Percentiles rank a stretch among this genome's conserved stretches.
These are phyloP conservation scores for Typhlichthys eigenmanni DNA, from an alignment of 2,797 vertebrate genomes.

Conservation along the genomic window DNA sequence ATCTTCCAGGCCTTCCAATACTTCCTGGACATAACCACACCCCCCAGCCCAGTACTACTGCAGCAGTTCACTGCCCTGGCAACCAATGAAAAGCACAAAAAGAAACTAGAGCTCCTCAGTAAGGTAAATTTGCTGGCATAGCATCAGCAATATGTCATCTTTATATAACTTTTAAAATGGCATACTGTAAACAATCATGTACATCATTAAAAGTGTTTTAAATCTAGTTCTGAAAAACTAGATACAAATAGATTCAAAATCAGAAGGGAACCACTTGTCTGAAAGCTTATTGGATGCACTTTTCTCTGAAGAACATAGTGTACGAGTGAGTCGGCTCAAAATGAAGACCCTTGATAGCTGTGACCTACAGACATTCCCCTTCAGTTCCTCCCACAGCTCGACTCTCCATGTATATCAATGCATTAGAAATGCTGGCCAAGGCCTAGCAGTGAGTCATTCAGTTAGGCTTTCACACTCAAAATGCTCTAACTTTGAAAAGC, in stretches of 20 bases:
- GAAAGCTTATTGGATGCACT: slow-evolving; percentile 36
- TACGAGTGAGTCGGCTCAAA: slow-evolving; percentile 49
- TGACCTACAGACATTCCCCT: slow-evolving; percentile 54
- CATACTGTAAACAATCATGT: too few relatives aligned
- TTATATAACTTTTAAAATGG: not conserved
- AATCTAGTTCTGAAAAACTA: too few relatives aligned
- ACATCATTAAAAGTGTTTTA: too few relatives aligned
- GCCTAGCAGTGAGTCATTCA: slow-evolving; percentile 72
- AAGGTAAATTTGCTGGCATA: slow-evolving; percentile 79
- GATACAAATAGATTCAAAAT: too few relatives aligned
- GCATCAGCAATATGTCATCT: not conserved
- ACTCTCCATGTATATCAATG: slow-evolving; percentile 63
- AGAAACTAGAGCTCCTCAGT: slow-evolving; percentile 89
- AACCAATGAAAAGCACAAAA: slow-evolving; percentile 90
- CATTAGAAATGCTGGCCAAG: slow-evolving; percentile 69
- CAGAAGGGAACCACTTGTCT: not conserved
- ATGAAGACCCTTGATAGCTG: slow-evolving; percentile 49
- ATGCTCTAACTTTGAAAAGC: slow-evolving; percentile 45
- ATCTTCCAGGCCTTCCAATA: slow-evolving; percentile 95
- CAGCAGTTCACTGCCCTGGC: slow-evolving; percentile 94
- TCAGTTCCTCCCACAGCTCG: slow-evolving; percentile 70
- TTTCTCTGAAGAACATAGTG: slow-evolving; percentile 43
- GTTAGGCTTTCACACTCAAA: slow-evolving; percentile 51
- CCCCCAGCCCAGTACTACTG: slow-evolving; percentile 90
- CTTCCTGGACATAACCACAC: slow-evolving; percentile 96